Evolutionary conservation across 2,888 invertebrate genomes (phyloP).

Genomic region (Zhengitettix transpicula): DNA sequence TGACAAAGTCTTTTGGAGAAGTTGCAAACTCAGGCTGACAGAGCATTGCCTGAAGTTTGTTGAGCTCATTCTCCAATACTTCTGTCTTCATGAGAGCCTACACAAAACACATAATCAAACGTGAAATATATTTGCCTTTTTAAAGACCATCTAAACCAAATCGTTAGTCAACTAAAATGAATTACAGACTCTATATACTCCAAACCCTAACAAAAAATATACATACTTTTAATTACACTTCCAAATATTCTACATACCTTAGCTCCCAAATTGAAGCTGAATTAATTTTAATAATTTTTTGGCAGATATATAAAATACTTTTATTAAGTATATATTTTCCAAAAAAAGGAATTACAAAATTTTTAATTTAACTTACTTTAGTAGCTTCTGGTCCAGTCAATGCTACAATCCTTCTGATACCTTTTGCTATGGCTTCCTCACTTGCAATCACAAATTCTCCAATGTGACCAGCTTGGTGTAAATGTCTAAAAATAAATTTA

Average conservation of each 20-base stretch:
- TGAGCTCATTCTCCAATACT: constrained; percentile 55
- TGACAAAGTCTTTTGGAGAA: constrained; percentile 35
- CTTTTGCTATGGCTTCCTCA: constrained; percentile 99
- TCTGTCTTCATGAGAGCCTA: constrained; percentile 68
- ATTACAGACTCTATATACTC: too few relatives aligned
- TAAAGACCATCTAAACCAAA: too few relatives aligned
- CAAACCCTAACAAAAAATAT: too few relatives aligned
- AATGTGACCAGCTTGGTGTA: constrained; percentile 80
- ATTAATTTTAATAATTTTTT: too few relatives aligned
- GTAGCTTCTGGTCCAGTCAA: constrained; percentile 88
- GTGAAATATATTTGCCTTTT: too few relatives aligned
- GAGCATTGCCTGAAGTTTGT: constrained; percentile 31
- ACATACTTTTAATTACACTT: too few relatives aligned
- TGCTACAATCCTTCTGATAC: constrained; percentile 90
- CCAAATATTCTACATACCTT: too few relatives aligned
- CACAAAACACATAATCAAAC: constrained; percentile 3
- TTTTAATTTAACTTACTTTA: constrained; percentile 22
- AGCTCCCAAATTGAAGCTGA: too few relatives aligned
- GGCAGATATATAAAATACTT: too few relatives aligned
- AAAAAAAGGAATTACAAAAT: too few relatives aligned
- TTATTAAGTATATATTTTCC: too few relatives aligned
- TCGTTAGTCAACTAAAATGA: too few relatives aligned
- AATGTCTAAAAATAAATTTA: constrained; percentile 37
- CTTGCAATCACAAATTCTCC: constrained; percentile 89
- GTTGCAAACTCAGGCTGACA: constrained; percentile 7